Base-by-base conservation (phyloP, 2,888 invertebrate genomes). In the Cataglyphis livida region DNA sequence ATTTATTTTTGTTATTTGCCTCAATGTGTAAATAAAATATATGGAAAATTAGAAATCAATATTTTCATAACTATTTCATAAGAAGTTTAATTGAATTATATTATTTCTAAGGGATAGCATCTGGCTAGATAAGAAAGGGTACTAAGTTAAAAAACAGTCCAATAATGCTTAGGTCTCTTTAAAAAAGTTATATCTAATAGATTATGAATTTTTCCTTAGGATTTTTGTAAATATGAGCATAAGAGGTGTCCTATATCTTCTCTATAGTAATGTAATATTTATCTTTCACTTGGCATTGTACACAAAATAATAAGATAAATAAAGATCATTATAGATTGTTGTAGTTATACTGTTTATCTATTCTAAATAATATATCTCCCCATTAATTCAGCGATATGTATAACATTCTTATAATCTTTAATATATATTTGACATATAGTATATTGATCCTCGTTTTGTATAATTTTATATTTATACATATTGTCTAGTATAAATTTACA, bases 261-360 rank as follows among this genome's bases (percentile, higher is more conserved):
- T 54, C 83, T 83, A 70, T 82, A 83, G 83, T 54, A 71, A 85
- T 73, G 79, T 83, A 84, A 83, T 79, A 75, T 57, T 82, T 86
- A 79, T 84, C 86, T 84, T 84, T 81, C 41, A 71, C 32, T 81
- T 85, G 79, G 76, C 82, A 81, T 87, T 88, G 85, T 90, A 87
- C n/a, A 51, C 76, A 87, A 87, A 87, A 57, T 85, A 84, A 73
- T 84, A 86, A 88, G 86, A 86, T 83, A 86, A 90, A 90, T 90
- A 89, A 89, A 91, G 68, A 87, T 82, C 87, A 89, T 85, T 88
- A 90, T 87, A 87, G 87, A 89, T 91, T 89, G 92, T 87, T 87
- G 88, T 90, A 91, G 88, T 86, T 89, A 86, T 51, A 76, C 76
- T 15, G 54, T 54, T 71, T 79, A 21, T 7, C 28, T 48, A 57